A percentile compares a stretch with the other conserved stretches of the same genome.
These are phyloP conservation scores for Catamblyrhynchus diadema DNA, from an alignment of 2,797 vertebrate species.

Conservation along the genomic window DNA sequence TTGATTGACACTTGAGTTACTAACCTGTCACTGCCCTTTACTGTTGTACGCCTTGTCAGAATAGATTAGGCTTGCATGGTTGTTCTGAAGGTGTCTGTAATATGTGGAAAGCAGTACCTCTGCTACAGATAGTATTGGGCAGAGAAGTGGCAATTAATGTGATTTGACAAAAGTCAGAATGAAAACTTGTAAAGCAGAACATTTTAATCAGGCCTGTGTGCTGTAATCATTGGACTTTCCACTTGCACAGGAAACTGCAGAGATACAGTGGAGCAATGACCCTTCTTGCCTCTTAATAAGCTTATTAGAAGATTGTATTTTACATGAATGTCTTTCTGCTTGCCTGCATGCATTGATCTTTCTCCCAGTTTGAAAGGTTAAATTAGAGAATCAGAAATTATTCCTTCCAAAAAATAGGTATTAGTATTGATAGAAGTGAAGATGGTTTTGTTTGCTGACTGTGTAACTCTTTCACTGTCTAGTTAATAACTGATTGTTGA, in stretches of 20 bases:
- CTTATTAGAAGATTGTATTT: not conserved
- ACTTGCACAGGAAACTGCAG: not conserved
- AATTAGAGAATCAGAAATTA: not conserved
- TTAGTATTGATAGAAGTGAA: not conserved
- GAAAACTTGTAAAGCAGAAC: not conserved
- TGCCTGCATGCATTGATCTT: not conserved
- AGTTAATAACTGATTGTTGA: not conserved
- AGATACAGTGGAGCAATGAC: not conserved
- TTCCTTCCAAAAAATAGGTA: not conserved
- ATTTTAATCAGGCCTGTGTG: not conserved
- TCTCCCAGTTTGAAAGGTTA: not conserved
- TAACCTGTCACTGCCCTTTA: not conserved
- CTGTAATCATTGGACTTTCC: not conserved
- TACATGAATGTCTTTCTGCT: not conserved
- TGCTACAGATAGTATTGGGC: not conserved
- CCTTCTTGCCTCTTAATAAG: not conserved
- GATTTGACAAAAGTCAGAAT: not conserved
- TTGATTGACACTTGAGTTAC: not conserved
- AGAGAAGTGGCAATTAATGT: not conserved
- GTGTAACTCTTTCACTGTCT: not conserved
- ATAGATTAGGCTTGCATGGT: not conserved
- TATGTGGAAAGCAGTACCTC: not conserved
- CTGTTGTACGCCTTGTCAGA: not conserved
- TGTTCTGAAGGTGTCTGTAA: not conserved
- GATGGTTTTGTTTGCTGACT: not conserved